Evolutionary conservation across 2,113 vertebrate species (phyloP).

Genomic region (Puffinus mauretanicus): DNA sequence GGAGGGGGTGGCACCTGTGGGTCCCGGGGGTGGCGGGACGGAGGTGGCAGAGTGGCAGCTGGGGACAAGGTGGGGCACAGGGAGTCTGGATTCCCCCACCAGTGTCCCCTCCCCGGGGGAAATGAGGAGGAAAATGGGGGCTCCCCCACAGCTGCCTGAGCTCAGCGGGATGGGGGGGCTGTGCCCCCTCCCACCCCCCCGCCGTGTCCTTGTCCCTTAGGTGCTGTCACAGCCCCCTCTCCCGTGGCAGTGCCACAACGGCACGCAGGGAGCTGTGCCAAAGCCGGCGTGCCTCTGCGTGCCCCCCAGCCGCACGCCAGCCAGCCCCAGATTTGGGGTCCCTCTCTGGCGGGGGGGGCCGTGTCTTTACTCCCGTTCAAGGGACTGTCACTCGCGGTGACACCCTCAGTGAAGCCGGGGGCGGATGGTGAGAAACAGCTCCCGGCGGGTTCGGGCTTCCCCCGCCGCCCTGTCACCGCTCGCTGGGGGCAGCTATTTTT

Average conservation of each 20-base stretch:
- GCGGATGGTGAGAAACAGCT: neutral
- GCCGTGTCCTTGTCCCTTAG: neutral
- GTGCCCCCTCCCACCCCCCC: neutral
- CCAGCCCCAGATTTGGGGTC: neutral
- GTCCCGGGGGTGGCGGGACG: fast-evolving
- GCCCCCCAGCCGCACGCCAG: neutral
- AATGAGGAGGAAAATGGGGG: neutral
- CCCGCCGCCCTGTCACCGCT: neutral
- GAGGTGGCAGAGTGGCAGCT: neutral
- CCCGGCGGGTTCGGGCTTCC: neutral
- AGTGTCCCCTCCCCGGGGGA: fast-evolving
- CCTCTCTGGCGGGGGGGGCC: fast-evolving
- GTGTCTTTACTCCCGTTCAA: neutral
- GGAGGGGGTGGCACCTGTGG: neutral
- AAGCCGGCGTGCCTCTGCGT: neutral
- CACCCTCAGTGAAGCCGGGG: neutral
- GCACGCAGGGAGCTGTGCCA: neutral
- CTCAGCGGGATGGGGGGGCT: neutral
- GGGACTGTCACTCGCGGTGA: neutral
- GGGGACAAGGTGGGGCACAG: neutral
- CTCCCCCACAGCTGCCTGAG: neutral
- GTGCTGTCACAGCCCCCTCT: neutral
- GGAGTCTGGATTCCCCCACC: neutral
- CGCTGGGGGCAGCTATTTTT: neutral
- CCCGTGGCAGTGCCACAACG: neutral